phyloP scores from a whole-genome alignment of 2,797 vertebrate genomes.

The Trichosurus vulpecula region DNA sequence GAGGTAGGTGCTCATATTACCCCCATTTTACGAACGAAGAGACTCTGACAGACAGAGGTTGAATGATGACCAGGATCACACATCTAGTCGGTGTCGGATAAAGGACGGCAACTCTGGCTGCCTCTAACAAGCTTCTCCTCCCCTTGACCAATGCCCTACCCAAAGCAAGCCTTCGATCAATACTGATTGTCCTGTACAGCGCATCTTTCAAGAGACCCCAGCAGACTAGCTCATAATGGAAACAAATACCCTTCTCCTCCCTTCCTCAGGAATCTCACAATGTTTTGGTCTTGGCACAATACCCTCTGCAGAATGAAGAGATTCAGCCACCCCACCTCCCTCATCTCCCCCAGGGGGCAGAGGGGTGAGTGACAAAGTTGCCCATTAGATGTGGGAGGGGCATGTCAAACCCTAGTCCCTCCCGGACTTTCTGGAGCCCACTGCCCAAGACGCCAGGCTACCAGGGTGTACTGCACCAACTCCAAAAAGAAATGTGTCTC shows the following conservation, averaged over 20 bases:
- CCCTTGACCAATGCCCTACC: not conserved
- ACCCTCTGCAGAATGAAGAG: conserved; percentile 53
- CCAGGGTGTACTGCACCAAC: conserved; percentile 67
- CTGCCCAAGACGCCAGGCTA: conserved; percentile 65
- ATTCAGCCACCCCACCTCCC: conserved; percentile 49
- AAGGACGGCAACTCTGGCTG: not conserved
- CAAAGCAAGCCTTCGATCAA: not conserved
- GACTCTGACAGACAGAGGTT: not conserved
- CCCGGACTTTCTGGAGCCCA: conserved; percentile 46
- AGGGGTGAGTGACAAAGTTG: conserved; percentile 61
- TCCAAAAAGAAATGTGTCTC: conserved; percentile 65
- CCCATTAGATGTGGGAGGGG: conserved; percentile 56
- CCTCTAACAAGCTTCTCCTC: not conserved
- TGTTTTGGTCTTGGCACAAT: conserved; percentile 28
- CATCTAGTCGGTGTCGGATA: no score
- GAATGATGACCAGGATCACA: not conserved
- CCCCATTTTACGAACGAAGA: not conserved
- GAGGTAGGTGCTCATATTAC: not conserved
- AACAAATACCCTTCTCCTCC: conserved; percentile 14
- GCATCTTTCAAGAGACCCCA: not conserved
- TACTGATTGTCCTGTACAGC: not conserved
- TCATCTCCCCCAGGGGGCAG: conserved; percentile 15
- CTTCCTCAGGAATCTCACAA: conserved; percentile 7
- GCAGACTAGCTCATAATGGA: not conserved
- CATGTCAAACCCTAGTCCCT: conserved; percentile 15